Conservation (phyloP, 2,797 vertebrate species). For the Tenualosa thibaudeaui region DNA sequence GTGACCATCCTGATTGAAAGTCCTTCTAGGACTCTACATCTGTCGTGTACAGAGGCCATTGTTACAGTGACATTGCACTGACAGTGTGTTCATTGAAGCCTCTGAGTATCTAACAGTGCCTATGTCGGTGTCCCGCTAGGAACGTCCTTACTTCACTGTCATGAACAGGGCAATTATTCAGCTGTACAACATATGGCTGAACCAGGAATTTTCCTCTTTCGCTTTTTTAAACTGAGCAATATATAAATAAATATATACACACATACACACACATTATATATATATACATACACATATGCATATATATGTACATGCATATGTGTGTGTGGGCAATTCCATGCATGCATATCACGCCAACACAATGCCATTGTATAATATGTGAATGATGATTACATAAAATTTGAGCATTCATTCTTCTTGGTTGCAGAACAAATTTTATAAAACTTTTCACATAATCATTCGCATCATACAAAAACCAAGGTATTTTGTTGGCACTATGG, state of each 20-base stretch:
- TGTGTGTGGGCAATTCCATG: too few species aligned
- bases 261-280: background rate
- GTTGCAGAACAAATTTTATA: too few species aligned
- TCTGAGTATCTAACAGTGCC: background rate
- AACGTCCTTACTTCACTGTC: background rate
- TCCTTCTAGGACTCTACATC: too few species aligned
- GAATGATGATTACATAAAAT: too few species aligned
- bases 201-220: constrained; percentile 6
- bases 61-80: constrained; percentile 5
- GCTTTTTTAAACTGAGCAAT: background rate
- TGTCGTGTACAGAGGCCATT: too few species aligned
- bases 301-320: background rate
- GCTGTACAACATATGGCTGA: background rate
- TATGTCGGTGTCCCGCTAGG: background rate
- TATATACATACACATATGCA: background rate
- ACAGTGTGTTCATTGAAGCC: background rate
- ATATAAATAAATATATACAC: background rate
- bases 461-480: too few species aligned
- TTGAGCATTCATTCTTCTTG: too few species aligned
- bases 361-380: too few species aligned
- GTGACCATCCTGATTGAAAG: too few species aligned
- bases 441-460: too few species aligned
- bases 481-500: too few species aligned
- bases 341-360: too few species aligned
- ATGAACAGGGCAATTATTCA: constrained; percentile 4